These are phyloP conservation scores for Mormyrus lacerda DNA, from an alignment of 2,113 vertebrate genomes.

Conservation along the genomic window DNA sequence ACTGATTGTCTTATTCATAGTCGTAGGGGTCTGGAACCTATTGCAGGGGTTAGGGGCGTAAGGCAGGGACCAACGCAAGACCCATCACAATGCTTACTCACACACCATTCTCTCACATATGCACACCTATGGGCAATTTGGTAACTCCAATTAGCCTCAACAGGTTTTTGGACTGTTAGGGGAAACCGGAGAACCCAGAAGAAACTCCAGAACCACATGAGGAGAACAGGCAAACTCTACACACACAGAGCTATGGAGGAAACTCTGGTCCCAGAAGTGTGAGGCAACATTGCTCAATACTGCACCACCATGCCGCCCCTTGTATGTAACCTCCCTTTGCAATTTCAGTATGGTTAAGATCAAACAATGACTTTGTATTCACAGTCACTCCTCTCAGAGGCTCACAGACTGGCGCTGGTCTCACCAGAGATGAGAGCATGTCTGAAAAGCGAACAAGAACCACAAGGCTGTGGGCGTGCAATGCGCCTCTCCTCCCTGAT, in stretches of 20 bases:
- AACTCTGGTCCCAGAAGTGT: neutral
- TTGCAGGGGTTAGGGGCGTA: neutral
- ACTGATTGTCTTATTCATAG: neutral
- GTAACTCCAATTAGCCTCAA: neutral
- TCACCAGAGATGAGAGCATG: neutral
- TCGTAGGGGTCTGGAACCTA: neutral
- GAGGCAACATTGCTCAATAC: neutral
- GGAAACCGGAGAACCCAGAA: neutral
- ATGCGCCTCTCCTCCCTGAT: neutral
- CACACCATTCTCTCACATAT: neutral
- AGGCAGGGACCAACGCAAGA: neutral
- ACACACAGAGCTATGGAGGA: neutral
- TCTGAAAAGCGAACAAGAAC: neutral
- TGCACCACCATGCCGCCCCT: neutral
- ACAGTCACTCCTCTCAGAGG: neutral
- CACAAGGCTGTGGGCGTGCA: neutral
- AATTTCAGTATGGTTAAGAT: neutral
- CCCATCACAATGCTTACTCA: neutral
- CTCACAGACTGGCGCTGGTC: neutral
- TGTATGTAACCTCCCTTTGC: neutral
- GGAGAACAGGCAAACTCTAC: neutral
- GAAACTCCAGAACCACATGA: neutral
- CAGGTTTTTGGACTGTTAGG: neutral
- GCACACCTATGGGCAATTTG: neutral
- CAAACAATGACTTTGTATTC: neutral